Evolutionary conservation across 2,888 invertebrate genomes (phyloP), one percentile per base, ranked within the genome.

Genomic region (Pheosia tremula): DNA sequence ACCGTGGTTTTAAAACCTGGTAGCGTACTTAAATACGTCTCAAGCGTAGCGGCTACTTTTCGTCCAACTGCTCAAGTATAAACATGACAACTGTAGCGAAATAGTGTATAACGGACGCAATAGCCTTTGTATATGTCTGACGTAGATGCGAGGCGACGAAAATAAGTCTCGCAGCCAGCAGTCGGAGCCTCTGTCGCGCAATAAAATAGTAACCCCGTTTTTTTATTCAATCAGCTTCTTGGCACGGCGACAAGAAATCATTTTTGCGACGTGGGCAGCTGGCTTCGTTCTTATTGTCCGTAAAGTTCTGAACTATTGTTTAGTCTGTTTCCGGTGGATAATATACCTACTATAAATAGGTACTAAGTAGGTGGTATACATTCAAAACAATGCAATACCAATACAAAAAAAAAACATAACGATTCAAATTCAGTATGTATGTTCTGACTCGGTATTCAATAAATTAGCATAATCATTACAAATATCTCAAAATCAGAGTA

Each of bases 241-340:
- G 92, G 92, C 92, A 91, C 84, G 74, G 78, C 78, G 77, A 86
- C 91, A 91, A 90, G 86, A 87, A 84, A 83, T 83, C 75, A 80
- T 82, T 82, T 88, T 87, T 86, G 83, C 79, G 68, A 76, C 75
- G 75, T 81, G 78, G 67, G 67, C 69, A 65, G 61, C 63, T 61
- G 59, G 39, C 59, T 60, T 36, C 59, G 55, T 64, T 74, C 63
- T 68, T 63, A 59, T 39, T 67, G 61, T 66, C 54, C 55, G n/a
- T 63, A 56, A 72, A 68, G 60, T 74, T 68, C 66, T 43, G 38
- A 67, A 62, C 41, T 49, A 41, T 64, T 73, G 56, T 75, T 64
- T 64, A 63, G 59, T 55, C 62, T 59, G 38, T 58, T 62, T 66
- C 47, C 53, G 45, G 56, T 72, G n/a, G n/a, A 58, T 24, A 24